Evolutionary conservation across 1,140 invertebrate species (phyloP).

Genomic region (honey bee (Apis mellifera)): DNA sequence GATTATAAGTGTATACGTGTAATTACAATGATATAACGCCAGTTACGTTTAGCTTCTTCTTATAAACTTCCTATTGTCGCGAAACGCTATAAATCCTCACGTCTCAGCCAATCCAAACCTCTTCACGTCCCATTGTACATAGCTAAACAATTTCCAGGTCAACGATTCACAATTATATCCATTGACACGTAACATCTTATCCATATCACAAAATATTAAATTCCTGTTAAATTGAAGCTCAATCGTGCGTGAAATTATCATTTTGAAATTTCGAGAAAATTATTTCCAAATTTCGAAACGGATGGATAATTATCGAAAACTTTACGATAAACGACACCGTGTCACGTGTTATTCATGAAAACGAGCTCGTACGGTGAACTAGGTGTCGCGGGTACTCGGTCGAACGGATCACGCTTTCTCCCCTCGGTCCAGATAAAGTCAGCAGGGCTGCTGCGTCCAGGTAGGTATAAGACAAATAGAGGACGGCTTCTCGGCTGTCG

Average conservation of each 20-base stretch:
- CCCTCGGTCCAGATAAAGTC: constrained; percentile 31
- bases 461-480: constrained; percentile 54
- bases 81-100: constrained; percentile 20
- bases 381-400: neutral
- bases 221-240: no score
- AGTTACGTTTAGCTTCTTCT: constrained; percentile 1
- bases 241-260: no score
- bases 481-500: constrained; percentile 30
- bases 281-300: no score
- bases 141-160: neutral
- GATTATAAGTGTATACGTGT: neutral
- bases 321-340: no score
- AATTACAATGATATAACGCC: neutral
- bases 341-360: no score
- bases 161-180: neutral
- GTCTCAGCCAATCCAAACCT: neutral
- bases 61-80: constrained; percentile 7
- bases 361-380: no score
- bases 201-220: no score
- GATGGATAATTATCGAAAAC: no score
- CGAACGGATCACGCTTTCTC: constrained; percentile 31
- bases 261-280: no score
- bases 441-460: constrained; percentile 28
- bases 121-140: constrained; percentile 9
- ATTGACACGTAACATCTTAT: no score